A percentile compares a stretch with the other conserved stretches of the same genome.
Evolutionary conservation across 2,797 vertebrate genomes (phyloP).

Genomic region (Sciurus carolinensis): DNA sequence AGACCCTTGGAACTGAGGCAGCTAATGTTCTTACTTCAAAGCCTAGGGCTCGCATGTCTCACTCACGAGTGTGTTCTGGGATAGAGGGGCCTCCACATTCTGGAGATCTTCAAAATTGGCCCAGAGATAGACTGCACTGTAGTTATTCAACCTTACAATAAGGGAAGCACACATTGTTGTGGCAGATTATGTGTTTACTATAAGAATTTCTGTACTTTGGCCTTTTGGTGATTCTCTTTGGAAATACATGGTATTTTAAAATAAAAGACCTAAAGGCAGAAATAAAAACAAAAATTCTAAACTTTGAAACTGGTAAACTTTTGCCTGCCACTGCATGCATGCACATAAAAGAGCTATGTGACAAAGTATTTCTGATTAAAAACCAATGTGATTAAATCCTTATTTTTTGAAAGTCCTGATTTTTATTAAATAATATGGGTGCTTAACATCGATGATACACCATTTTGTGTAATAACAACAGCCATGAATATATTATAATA

Average conservation of each 20-base stretch:
- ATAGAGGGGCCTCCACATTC: not conserved
- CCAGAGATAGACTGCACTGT: not conserved
- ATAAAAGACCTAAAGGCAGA: constrained; percentile 29
- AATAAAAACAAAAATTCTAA: not conserved
- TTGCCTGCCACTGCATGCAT: not conserved
- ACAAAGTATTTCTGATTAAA: constrained; percentile 21
- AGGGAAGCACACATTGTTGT: not conserved
- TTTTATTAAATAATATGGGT: not conserved
- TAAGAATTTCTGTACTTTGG: not conserved
- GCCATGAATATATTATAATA: not conserved
- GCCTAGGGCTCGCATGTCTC: not conserved
- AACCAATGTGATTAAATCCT: not conserved
- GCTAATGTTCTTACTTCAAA: not conserved
- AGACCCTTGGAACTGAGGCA: not conserved
- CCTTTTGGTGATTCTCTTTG: not conserved
- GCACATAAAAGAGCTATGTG: not conserved
- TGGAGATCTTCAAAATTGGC: not conserved
- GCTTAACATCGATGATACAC: not conserved
- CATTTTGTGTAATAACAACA: not conserved
- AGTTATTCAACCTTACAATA: not conserved
- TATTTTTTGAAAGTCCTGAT: not conserved
- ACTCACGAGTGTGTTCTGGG: too few species aligned
- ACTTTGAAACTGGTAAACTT: not conserved
- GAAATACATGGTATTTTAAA: not conserved
- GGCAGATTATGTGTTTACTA: not conserved